Base-by-base conservation (phyloP, 2,113 vertebrate genomes). In the Perccottus glenii region DNA sequence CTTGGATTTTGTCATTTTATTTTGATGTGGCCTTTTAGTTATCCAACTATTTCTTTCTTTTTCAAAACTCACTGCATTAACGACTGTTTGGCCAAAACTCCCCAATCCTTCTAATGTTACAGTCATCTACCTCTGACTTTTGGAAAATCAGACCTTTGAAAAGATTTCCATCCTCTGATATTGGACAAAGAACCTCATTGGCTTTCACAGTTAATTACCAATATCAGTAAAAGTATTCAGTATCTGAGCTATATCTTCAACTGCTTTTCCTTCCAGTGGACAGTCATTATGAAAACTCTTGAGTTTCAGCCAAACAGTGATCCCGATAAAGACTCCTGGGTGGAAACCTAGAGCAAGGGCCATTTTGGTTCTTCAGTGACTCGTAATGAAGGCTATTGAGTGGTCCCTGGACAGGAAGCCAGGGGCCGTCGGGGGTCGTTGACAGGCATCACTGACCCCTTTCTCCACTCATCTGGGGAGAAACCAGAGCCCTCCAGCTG, bases 331-430 rank as follows among this genome's bases (percentile, higher is more conserved):
- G 75, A 78, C 73, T 52, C 40, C 52, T 48, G 64, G 60, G 60
- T 75, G 77, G 71, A 85, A 78, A 72, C 70, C 68, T 70, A 85
- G 66, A 75, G 81, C 66, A 64, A 74, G 66, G 78, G 83, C 78
- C 85, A 88, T 90, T 86, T 89, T 87, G 81, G 78, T 84, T 85
- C 79, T 88, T 82, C 78, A 77, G 44, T 87, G 83, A 78, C 77
- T 85, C 48, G 73, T 89, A 88, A 90, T 87, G 65, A 65, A 80
- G 64, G 81, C 63, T 69, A 74, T 74, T 85, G 82, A 88, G 55
- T 52, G 70, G 75, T 86, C 83, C 78, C 81, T 64, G 81, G 84
- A 87, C 83, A 85, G 87, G 85, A 88, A 86, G 72, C 70, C 36
- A 40, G 81, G 78, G 84, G 81, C 76, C 73, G 47, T 65, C 70